Evolutionary conservation across 2,888 invertebrate species (phyloP).

Genomic region (Alloplasta piceator): DNA sequence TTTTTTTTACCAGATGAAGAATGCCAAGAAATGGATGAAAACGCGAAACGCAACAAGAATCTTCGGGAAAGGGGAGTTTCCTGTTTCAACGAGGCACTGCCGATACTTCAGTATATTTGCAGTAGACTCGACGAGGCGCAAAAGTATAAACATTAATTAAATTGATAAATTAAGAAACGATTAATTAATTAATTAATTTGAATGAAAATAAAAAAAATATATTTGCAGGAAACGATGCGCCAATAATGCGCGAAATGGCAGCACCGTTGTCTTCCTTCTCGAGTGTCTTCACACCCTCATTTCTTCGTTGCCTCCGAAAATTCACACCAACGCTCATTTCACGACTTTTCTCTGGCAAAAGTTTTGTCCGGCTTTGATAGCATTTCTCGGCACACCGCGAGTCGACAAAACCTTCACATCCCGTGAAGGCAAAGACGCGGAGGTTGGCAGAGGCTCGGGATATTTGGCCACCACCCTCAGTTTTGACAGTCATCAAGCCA

Average conservation of each 20-base stretch:
- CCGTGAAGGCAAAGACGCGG: conserved; percentile 84
- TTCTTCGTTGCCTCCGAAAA: conserved; percentile 92
- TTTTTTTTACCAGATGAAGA: conserved; percentile 87
- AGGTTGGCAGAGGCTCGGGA: conserved; percentile 88
- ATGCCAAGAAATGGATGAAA: conserved; percentile 87
- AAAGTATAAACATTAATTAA: conserved; percentile 84
- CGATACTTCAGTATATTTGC: conserved; percentile 94
- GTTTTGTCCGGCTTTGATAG: conserved; percentile 94
- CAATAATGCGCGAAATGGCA: conserved; percentile 84
- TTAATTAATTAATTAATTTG: not conserved
- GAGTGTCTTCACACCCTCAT: conserved; percentile 94
- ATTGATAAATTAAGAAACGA: not conserved
- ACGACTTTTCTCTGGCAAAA: conserved; percentile 96
- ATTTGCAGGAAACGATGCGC: conserved; percentile 83
- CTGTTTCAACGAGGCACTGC: conserved; percentile 95
- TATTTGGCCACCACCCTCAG: conserved; percentile 89
- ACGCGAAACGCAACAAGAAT: conserved; percentile 81
- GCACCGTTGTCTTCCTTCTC: conserved; percentile 90
- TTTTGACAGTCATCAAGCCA: conserved; percentile 93
- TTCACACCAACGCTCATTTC: conserved; percentile 93
- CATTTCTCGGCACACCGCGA: conserved; percentile 94
- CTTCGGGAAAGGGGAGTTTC: conserved; percentile 88
- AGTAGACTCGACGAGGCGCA: conserved; percentile 93
- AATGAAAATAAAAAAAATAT: not conserved
- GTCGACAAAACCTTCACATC: conserved; percentile 92